Base-by-base conservation (phyloP, 2,797 vertebrate genomes). In the Chanos chanos region DNA sequence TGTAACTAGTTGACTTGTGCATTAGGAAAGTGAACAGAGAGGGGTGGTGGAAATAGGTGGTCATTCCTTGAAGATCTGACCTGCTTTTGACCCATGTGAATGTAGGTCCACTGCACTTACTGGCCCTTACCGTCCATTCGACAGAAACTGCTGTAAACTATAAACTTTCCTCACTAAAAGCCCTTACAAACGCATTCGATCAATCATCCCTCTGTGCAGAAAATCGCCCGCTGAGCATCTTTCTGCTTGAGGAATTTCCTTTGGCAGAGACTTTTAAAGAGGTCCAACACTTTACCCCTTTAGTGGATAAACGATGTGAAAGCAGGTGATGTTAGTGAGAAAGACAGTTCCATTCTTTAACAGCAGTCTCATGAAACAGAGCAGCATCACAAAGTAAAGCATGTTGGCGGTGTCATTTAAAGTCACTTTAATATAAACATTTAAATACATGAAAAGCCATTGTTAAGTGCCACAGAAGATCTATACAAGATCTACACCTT, bases 131-230 rank as follows among this genome's bases (percentile, higher is more conserved):
- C 1, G 10, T 39, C 33, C 12, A 58, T 16, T 39, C 10, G 37
- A 28, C 33, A 37, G 49, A 59, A 59, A 48, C 30, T 21, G 18
- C 25, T 10, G 30, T 33, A 24, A 58, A 45, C 22, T 15, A 40
- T 15, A 2, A 45, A 16, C 12, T 34, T 30, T 16, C n/a, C 30
- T 59, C 22, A 24, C 13, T 28, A 19, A 47, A 59, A 27, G 10
- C 15, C 18, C 60, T 19, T 60, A 30, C 44, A 60, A 48, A 49
- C 15, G 19, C 54, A 50, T 41, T 10, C 39, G 28, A 43, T 49
- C 45, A 34, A 65, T 27, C 19, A 54, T 50, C 13, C 41, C 15
- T 2, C 30, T 7, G 13, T 36, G 19, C 27, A 34, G 44, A 58
- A 66, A 50, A 43, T 13, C 12, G 27, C 51, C n/a, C 12, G 21